phyloP scores from a whole-genome alignment of 2,797 vertebrate genomes.

The Takifugu rubripes region DNA sequence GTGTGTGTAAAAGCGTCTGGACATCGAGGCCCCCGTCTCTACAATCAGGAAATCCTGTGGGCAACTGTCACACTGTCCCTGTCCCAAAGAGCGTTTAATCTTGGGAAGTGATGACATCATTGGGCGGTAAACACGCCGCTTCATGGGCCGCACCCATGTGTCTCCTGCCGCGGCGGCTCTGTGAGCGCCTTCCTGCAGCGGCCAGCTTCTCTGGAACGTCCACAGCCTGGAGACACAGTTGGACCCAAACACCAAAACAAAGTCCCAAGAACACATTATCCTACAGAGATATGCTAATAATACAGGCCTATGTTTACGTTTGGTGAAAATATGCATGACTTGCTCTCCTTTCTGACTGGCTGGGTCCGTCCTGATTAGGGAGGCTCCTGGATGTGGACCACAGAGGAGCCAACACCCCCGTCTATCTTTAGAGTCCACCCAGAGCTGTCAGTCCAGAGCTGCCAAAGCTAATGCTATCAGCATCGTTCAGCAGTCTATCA shows the following conservation, averaged over 20 bases:
- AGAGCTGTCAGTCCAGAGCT: conserved; percentile 62
- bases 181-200: conserved; percentile 26
- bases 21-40: no score
- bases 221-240: no score
- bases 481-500: conserved; percentile 41
- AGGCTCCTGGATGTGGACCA: conserved; percentile 69
- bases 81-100: no score
- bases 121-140: no score
- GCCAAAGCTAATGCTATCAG: conserved; percentile 64
- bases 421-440: conserved; percentile 80
- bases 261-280: conserved; percentile 59
- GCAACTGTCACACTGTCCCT: no score
- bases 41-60: no score
- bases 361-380: conserved; percentile 48
- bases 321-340: conserved; percentile 77
- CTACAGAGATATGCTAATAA: conserved; percentile 72
- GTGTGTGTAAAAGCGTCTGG: no score
- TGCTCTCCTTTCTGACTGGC: conserved; percentile 64
- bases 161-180: no score
- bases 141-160: no score
- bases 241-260: conserved; percentile 57
- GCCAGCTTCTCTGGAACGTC: not conserved
- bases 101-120: no score
- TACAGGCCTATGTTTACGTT: conserved; percentile 74
- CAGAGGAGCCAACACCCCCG: conserved; percentile 74